Evolutionary conservation across 2,888 invertebrate genomes (phyloP), one percentile per base, ranked within the genome.

Genomic region (Caenorhabditis virilis): DNA sequence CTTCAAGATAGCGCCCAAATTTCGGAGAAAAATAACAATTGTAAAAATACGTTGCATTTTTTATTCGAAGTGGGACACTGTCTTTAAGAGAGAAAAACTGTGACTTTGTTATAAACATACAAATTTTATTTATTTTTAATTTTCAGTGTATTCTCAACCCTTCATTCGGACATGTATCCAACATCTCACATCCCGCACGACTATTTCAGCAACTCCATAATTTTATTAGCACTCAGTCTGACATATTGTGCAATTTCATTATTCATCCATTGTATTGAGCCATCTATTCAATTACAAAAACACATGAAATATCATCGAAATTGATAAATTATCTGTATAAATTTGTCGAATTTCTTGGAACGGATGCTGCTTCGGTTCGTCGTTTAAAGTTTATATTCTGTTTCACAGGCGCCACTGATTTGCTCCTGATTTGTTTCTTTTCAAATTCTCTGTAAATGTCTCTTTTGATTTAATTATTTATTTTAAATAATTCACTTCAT

Each of bases 101-200:
- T n/a, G n/a, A n/a, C n/a, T n/a, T n/a, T n/a, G n/a, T n/a, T n/a
- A n/a, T n/a, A n/a, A n/a, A n/a, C n/a, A n/a, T n/a, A n/a, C n/a
- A n/a, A n/a, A n/a, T n/a, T n/a, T n/a, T n/a, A n/a, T n/a, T n/a
- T n/a, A n/a, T n/a, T n/a, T 13, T n/a, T 36, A 13, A 15, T 13
- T 50, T 56, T n/a, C 56, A 62, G 62, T 47, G 22, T 63, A 13
- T 13, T 55, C 2, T 48, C 53, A 38, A 63, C 47, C 25, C 57
- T 63, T 7, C 63, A 63, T 20, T 53, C 57, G 7, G 57, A 63
- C 23, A 26, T 63, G 22, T 63, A 57, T 35, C 63, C 63, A n/a
- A 51, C 43, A n/a, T 13, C 55, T 30, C 53, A 57, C 27, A 22
- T 48, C 30, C 62, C 52, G 18, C 41, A 23, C 11, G 55, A 61